Base-by-base conservation (phyloP, 2,888 invertebrate genomes). In the Amiota minor region DNA sequence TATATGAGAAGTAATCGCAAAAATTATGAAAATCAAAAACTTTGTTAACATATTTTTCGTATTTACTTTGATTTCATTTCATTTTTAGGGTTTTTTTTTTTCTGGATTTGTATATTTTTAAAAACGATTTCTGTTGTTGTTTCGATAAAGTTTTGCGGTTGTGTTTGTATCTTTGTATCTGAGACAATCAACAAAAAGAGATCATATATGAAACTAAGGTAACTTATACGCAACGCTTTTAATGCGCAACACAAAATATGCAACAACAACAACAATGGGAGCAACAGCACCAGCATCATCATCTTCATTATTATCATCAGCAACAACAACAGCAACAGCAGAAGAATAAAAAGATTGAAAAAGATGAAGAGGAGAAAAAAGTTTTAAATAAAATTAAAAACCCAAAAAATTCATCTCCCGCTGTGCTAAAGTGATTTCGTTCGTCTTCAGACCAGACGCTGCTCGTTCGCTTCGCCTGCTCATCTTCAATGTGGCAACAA, bases 11-110 rank as follows among this genome's bases (percentile, higher is more conserved):
- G 35, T 55, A 69, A 35, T 35, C 68, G 79, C 86, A 84, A 82
- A 84, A 85, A 84, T 84, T 84, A 84, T 84, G 85, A 84, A 84
- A 84, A 85, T 84, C 84, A 77, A 84, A 85, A 35, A 85, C 20
- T 71, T 71, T 71, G 62, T 56, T 71, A 64, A 62, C 62, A 71
- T 71, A 70, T 61, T 70, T 71, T 47, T 72, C 35, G 56, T 55
- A 65, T 71, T 70, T 50, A 59, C 59, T 59, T 59, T 59, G 59
- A 35, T 35, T 4, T 35, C 35, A 35, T 35, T 35, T 35, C 35
- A 35, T 35, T 35, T 35, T 35, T 35, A 35, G 35, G 4, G 35
- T 53, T 53, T 53, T 59, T 59, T 59, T 18, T 59, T 20, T 20
- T 61, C 35, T 35, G 12, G 35, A 14, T 61, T 61, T 18, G 35